These are phyloP conservation scores for Prietella phreatophila DNA, from an alignment of 2,113 vertebrate genomes.

Conservation along the genomic window DNA sequence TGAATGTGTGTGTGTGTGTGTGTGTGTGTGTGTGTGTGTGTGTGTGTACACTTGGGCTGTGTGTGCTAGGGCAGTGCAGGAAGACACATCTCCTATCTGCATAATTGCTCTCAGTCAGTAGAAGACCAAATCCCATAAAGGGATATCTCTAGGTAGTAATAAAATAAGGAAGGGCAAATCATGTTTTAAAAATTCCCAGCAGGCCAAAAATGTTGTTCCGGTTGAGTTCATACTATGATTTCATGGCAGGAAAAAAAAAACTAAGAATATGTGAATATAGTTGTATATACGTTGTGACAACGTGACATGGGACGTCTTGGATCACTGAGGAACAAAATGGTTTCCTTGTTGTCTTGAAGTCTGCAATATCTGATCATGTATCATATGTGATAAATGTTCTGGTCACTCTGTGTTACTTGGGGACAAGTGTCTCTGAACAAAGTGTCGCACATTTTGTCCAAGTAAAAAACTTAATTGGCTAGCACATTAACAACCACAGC, in stretches of 20 bases:
- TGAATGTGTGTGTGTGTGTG: neutral
- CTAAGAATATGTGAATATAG: neutral
- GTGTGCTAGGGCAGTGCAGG: neutral
- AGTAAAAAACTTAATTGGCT: neutral
- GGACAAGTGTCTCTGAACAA: neutral
- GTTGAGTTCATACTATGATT: constrained; percentile 7
- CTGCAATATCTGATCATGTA: neutral
- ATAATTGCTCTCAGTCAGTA: constrained; percentile 34
- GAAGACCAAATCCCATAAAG: constrained; percentile 35
- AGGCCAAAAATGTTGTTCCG: constrained; percentile 23
- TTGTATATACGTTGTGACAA: no score
- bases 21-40: neutral
- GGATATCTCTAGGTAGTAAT: constrained; percentile 31
- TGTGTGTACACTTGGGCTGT: neutral
- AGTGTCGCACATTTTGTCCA: neutral
- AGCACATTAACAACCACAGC: neutral
- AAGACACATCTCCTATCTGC: constrained; percentile 27
- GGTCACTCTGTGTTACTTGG: neutral
- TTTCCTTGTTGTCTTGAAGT: neutral
- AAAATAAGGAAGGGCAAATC: constrained; percentile 32
- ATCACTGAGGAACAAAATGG: neutral
- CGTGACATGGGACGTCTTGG: no score
- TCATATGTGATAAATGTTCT: neutral
- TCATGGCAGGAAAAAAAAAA: neutral
- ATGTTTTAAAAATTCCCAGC: constrained; percentile 3